Conservation (phyloP, 2,888 invertebrate genomes). For the Drosophila paracracens region DNA sequence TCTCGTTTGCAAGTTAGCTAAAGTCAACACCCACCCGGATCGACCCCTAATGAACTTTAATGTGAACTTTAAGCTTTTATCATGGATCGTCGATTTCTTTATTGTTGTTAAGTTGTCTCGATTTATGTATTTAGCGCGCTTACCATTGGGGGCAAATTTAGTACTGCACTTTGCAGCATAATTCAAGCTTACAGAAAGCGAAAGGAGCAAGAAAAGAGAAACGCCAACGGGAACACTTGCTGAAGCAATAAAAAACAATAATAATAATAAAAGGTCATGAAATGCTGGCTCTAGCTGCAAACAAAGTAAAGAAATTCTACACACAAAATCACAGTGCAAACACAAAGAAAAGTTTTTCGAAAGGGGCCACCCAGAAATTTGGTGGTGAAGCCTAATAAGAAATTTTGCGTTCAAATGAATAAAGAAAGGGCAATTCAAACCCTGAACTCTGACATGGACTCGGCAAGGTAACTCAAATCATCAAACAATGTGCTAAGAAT, state of each 20-base stretch:
- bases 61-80: constrained; percentile 28
- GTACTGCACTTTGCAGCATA: constrained; percentile 57
- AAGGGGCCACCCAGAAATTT: constrained; percentile 18
- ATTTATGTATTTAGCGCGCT: constrained; percentile 61
- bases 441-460: neutral
- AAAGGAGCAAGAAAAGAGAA: neutral
- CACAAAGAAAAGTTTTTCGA: constrained; percentile 57
- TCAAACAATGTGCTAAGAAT: constrained; percentile 1
- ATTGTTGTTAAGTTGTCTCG: constrained; percentile 44
- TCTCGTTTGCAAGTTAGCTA: neutral
- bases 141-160: constrained; percentile 9
- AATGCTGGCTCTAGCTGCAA: constrained; percentile 45
- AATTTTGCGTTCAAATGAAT: constrained; percentile 48
- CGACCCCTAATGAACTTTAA: constrained; percentile 46
- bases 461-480: constrained; percentile 1
- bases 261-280: constrained; percentile 49
- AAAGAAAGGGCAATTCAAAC: constrained; percentile 44
- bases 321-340: constrained; percentile 51
- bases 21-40: constrained; percentile 18
- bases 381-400: constrained; percentile 36
- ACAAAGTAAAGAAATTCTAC: constrained; percentile 46
- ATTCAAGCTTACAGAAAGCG: constrained; percentile 38
- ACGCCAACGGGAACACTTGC: neutral
- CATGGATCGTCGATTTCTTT: constrained; percentile 38
- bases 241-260: constrained; percentile 2